Base-by-base conservation (phyloP, 2,888 invertebrate species). In the Bimastos eiseni region DNA sequence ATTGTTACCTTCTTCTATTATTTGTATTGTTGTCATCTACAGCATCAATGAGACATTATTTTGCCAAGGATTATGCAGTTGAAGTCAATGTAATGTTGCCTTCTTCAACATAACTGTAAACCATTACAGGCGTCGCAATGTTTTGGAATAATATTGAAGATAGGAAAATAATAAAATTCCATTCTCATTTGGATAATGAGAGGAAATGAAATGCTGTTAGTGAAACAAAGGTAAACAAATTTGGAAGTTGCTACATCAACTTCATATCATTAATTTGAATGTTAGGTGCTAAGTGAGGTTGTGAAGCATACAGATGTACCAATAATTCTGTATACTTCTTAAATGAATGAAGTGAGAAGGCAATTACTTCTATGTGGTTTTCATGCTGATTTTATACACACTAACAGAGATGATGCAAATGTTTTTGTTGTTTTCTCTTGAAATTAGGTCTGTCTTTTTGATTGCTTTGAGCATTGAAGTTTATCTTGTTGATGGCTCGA, bases 391-490 rank as follows among this genome's bases (percentile, higher is more conserved):
- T 70, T 30, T n/a, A 70, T 70, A n/a, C n/a, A 70, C 6, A 70
- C n/a, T n/a, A n/a, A n/a, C n/a, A n/a, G n/a, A n/a, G n/a, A n/a
- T n/a, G 30, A 70, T 70, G 70, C n/a, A n/a, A 30, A 70, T 70
- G n/a, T 15, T 8, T 70, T n/a, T 70, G 70, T 70, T 70, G 70
- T n/a, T 8, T 30, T n/a, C 70, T 70, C 70, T 70, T 70, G 70
- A 70, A 70, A n/a, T 17, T 86, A 86, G 86, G 19, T 86, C 24
- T 86, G 24, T 86, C 37, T 86, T 36, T 8, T 86, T 36, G 86
- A 86, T 24, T 34, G 86, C 36, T 86, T 33, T 86, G 86, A 86
- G 86, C 86, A 86, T 86, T 86, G 34, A 86, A 86, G 70, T 70
- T 70, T 49, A 24, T 49, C 49, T 70, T 70, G 70, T 70, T 70